phyloP scores from a whole-genome alignment of 64 coral and sea anemone species.

The Hydrozoanthus tunicans region DNA sequence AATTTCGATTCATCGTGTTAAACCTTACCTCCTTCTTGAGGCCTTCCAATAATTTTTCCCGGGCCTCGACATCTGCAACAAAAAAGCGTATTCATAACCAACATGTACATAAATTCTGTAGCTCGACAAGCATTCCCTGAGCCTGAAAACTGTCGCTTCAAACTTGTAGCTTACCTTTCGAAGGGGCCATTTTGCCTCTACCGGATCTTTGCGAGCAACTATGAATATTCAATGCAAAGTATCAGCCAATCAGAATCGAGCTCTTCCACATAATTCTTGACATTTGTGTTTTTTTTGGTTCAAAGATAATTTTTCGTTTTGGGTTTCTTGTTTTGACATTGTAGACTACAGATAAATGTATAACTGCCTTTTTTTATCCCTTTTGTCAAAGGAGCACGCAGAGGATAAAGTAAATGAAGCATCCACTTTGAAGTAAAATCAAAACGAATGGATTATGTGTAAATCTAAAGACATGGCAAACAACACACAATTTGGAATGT shows the following conservation, averaged over 20 bases:
- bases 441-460: background rate
- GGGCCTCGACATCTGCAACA: conserved; percentile 84
- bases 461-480: background rate
- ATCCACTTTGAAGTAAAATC: background rate
- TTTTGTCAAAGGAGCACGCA: background rate
- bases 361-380: background rate
- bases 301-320: conserved; percentile 1
- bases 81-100: conserved; percentile 14
- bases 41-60: conserved; percentile 82
- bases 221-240: conserved; percentile 86
- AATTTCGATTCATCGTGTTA: background rate
- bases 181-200: conserved; percentile 94
- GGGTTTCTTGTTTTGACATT: background rate
- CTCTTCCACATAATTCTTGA: conserved; percentile 19
- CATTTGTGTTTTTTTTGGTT: background rate
- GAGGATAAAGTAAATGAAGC: background rate
- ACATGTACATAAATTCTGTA: background rate
- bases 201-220: conserved; percentile 47
- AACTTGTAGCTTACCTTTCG: conserved; percentile 71
- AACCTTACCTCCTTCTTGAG: conserved; percentile 88
- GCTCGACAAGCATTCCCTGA: background rate
- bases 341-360: background rate
- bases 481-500: background rate
- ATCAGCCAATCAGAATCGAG: conserved; percentile 77
- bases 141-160: conserved; percentile 30